These are phyloP conservation scores for Centropyge bicolor DNA, from an alignment of 2,797 vertebrate genomes.

Conservation along the genomic window DNA sequence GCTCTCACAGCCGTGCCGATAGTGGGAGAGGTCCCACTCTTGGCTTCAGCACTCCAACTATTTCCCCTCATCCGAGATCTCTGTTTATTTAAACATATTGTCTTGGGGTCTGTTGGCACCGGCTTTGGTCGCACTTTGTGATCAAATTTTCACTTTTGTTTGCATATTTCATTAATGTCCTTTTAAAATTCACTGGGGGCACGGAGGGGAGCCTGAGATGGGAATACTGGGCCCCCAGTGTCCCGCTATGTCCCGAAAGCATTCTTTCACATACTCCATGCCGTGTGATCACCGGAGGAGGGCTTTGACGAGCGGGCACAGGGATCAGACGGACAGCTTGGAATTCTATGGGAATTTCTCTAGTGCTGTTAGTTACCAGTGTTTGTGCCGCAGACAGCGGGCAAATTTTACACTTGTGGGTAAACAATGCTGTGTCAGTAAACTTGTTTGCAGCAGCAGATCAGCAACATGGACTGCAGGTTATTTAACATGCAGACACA, in stretches of 20 bases:
- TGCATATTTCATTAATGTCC: conserved; percentile 48
- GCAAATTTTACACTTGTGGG: conserved; percentile 16
- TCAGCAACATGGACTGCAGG: conserved; percentile 8
- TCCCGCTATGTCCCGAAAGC: conserved; percentile 67
- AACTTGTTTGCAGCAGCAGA: conserved; percentile 21
- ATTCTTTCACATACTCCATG: conserved; percentile 85
- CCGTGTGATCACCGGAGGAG: conserved; percentile 72
- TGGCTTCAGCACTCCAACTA: conserved; percentile 38
- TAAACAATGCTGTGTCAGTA: conserved; percentile 11
- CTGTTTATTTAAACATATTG: conserved; percentile 59
- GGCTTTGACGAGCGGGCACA: conserved; percentile 63
- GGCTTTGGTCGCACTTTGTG: conserved; percentile 6
- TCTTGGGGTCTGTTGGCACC: conserved; percentile 37
- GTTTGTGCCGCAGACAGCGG: conserved; percentile 45
- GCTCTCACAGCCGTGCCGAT: conserved; percentile 45
- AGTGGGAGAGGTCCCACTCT: conserved; percentile 59
- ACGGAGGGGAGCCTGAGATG: conserved; percentile 48
- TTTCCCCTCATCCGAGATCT: conserved; percentile 38
- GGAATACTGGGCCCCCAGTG: conserved; percentile 71
- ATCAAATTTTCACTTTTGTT: conserved; percentile 53
- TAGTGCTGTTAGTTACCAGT: conserved; percentile 39
- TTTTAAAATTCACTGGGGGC: conserved; percentile 35
- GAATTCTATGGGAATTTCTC: conserved; percentile 79
- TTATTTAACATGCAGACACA: background rate
- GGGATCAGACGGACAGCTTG: conserved; percentile 64